Evolutionary conservation across 2,797 vertebrate genomes (phyloP).

Genomic region (Hylomyscus alleni): DNA sequence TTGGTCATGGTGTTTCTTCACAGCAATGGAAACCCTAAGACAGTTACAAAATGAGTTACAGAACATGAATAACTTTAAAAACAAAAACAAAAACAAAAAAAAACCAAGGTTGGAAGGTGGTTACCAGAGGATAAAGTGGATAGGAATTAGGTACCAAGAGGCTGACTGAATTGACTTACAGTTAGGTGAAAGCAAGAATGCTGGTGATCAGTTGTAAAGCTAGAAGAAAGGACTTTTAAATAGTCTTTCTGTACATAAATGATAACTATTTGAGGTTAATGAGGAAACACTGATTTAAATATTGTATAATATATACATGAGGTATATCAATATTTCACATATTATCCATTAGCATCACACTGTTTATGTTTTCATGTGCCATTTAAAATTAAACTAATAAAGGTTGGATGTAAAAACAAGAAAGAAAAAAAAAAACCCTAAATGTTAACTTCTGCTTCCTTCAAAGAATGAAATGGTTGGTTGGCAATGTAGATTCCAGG

Average conservation of each 20-base stretch:
- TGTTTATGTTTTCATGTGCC: neutral
- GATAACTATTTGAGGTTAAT: neutral
- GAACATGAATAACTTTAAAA: neutral
- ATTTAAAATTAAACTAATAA: constrained; percentile 5
- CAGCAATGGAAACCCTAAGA: neutral
- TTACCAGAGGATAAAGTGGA: neutral
- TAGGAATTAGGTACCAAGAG: neutral
- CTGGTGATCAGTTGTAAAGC: neutral
- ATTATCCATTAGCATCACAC: neutral
- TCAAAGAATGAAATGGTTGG: neutral
- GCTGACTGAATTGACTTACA: neutral
- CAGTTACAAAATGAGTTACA: neutral
- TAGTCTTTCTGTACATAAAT: neutral
- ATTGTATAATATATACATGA: neutral
- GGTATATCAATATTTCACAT: neutral
- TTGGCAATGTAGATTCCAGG: neutral
- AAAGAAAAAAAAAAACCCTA: neutral
- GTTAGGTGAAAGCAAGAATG: neutral
- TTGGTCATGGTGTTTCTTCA: neutral
- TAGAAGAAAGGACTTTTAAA: neutral
- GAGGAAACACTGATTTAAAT: neutral
- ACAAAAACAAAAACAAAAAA: too few relatives aligned
- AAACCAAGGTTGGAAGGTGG: neutral
- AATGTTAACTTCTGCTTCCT: neutral
- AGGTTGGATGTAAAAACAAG: neutral